Base-by-base conservation (phyloP, 2,888 invertebrate species). In the Harmothoe impar region DNA sequence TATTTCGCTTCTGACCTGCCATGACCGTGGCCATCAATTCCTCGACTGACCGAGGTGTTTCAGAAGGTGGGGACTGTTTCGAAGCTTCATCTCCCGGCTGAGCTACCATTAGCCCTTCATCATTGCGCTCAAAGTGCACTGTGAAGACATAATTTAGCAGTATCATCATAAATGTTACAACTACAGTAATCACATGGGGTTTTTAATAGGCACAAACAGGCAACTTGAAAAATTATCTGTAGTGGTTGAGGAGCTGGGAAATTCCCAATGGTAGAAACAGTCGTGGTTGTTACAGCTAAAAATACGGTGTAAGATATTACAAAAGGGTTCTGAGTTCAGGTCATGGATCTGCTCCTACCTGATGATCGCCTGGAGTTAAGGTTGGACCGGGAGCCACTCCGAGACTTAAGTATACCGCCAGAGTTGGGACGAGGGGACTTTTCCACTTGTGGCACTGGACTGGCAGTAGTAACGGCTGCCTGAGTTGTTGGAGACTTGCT, bases 81-180 rank as follows among this genome's bases (percentile, higher is more conserved):
- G 91, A 85, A n/a, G 31, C 35, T n/a, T 91, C 86, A 68, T 68
- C 91, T 43, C 78, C 86, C 35, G 90, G 91, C 43, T 56, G 93
- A 52, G 92, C 92, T 12, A 93, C 92, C 7, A 93, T 92, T 77
- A 93, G 91, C n/a, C 93, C 94, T 54, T 92, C 93, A 20, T 25
- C 92, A 90, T 94, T 94, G 33, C 93, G 93, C 90, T 94, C 94
- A 93, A 95, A 95, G 91, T 95, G 95, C 0, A 95, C 95, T 93
- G 94, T n/a, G 23, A 12, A 10, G 43, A 43, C 43, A 43, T 43
- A 35, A 56, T 54, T 51, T 43, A 51, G 15, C 86, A 35, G 17
- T 43, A 7, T 43, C 43, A 43, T 7, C 43, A 43, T n/a, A n/a
- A n/a, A n/a, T n/a, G n/a, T n/a, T n/a, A n/a, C n/a, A n/a, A n/a